These are phyloP conservation scores for Lamproptera curius DNA, from an alignment of 2,888 invertebrate species.

Conservation along the genomic window DNA sequence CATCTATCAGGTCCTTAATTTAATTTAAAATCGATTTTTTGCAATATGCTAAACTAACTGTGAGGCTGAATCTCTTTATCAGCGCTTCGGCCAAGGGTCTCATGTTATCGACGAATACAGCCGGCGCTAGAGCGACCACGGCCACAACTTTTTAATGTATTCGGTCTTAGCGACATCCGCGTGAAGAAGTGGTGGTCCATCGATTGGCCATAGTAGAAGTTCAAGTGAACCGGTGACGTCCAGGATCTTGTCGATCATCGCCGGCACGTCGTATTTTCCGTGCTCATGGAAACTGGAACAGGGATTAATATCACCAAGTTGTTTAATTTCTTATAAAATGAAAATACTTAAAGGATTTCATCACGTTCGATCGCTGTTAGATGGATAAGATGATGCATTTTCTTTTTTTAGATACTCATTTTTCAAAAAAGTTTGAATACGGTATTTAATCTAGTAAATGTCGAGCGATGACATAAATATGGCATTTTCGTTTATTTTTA, in stretches of 20 bases:
- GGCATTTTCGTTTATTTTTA: no score
- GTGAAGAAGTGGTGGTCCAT: conserved; percentile 78
- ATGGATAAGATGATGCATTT: no score
- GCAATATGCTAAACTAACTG: no score
- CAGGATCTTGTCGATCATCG: conserved; percentile 72
- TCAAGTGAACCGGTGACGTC: conserved; percentile 54
- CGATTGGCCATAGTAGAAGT: conserved; percentile 76
- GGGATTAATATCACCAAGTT: neutral
- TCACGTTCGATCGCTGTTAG: no score
- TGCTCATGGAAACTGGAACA: conserved; percentile 76
- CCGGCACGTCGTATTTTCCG: conserved; percentile 76
- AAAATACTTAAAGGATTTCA: no score
- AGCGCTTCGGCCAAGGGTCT: conserved; percentile 34
- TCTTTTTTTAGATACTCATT: no score
- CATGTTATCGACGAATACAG: conserved; percentile 62
- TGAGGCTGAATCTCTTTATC: conserved; percentile 43
- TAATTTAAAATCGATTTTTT: no score
- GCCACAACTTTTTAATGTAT: conserved; percentile 72
- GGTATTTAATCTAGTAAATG: no score
- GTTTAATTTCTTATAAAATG: neutral
- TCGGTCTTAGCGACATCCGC: conserved; percentile 73
- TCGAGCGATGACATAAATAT: no score
- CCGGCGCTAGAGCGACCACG: conserved; percentile 74
- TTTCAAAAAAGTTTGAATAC: no score
- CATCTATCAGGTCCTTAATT: no score